Base-by-base conservation (phyloP, 1,140 invertebrate genomes). In the Lysiphlebus fabarum region DNA sequence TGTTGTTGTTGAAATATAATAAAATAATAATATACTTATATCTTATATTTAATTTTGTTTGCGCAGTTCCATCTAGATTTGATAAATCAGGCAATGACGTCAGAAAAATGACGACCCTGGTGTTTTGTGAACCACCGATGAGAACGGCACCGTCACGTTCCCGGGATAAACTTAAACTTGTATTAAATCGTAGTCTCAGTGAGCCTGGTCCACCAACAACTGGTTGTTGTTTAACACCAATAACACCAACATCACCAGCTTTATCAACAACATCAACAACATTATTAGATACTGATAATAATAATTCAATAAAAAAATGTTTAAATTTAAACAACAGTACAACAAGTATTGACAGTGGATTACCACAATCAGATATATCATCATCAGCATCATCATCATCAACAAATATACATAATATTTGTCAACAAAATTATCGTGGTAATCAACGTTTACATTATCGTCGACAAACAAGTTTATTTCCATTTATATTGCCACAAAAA, bases 161-260 rank as follows among this genome's bases (percentile, higher is more conserved):
- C 56, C 75, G 83, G 55, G 82, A 85, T 65, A 81, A 83, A 54
- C 77, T 86, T 57, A 83, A 82, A 62, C 76, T 86, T 62, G 78
- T 81, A 58, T 69, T 86, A 62, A 84, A 84, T 68, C 76, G 84
- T 51, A 85, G 83, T 65, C 71, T 85, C 61, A 85, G 83, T 70
- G 82, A 87, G 71, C 83, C 86, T 17, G 81, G 85, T 11, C 82
- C 82, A 43, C 70, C 76, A 72, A 53, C 51, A 26, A 40, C 45
- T 55, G 17, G 17, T 26, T 59, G 42, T 66, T 58, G 45, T 60
- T 67, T 59, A 43, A 34, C 59, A 17, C 63, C 65, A 9, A 63
- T 61, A 33, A 63, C 66, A 36, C 64, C 17, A 17, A 17, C 3
- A 26, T 26, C 17, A 26, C 4, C 17, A 26, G 62, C 59, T 12